phyloP scores from a whole-genome alignment of 2,113 vertebrate genomes.

The Anoplopoma fimbria region DNA sequence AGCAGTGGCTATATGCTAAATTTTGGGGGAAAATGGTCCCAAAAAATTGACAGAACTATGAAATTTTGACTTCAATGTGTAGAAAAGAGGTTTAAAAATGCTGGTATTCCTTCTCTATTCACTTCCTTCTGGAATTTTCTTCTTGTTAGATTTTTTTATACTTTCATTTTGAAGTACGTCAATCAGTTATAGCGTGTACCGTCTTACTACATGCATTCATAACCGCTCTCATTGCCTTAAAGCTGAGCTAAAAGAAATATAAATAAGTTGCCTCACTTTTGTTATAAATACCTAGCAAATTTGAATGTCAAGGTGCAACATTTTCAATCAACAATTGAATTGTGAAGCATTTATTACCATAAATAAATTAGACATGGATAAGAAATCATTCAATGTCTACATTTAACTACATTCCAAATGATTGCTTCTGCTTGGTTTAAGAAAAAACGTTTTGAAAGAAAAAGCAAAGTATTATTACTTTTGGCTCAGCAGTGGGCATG shows the following conservation, averaged over 20 bases:
- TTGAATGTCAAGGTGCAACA: background rate
- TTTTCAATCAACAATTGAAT: background rate
- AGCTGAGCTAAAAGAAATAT: slow-evolving; percentile 17
- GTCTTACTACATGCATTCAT: slow-evolving; percentile 54
- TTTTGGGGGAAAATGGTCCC: background rate
- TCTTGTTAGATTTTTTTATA: slow-evolving; percentile 34
- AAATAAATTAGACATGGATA: background rate
- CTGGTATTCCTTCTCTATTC: slow-evolving; percentile 52
- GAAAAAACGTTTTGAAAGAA: background rate
- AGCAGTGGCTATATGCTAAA: background rate
- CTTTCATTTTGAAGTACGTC: slow-evolving; percentile 56
- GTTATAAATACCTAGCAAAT: background rate
- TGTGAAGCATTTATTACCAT: background rate
- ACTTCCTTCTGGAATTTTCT: slow-evolving; percentile 59
- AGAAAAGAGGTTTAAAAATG: slow-evolving; percentile 47
- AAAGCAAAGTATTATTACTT: background rate
- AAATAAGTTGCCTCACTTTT: background rate
- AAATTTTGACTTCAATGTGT: slow-evolving; percentile 5
- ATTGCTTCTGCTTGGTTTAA: too few relatives aligned
- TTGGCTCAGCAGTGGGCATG: background rate
- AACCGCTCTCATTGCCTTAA: slow-evolving; percentile 34
- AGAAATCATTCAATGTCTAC: too few relatives aligned
- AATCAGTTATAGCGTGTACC: slow-evolving; percentile 59
- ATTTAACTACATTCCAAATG: background rate
- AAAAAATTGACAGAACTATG: background rate